Evolutionary conservation across 2,888 invertebrate genomes (phyloP).

Genomic region (Catocala nupta): DNA sequence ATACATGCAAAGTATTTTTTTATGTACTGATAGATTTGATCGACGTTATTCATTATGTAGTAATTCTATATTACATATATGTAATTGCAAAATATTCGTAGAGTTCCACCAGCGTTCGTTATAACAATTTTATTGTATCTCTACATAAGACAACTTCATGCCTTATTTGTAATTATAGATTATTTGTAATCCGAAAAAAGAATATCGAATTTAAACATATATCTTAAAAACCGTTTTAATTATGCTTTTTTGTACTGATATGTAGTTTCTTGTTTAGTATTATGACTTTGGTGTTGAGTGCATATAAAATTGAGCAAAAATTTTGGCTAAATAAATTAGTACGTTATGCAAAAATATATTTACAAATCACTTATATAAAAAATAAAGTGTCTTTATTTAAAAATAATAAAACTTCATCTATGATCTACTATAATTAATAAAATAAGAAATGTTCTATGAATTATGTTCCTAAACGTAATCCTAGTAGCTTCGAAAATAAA

Average conservation of each 20-base stretch:
- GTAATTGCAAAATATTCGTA: neutral
- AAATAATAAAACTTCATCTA: conserved; percentile 72
- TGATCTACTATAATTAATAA: conserved; percentile 68
- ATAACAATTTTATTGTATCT: neutral
- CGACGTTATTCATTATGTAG: neutral
- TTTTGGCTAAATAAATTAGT: conserved; percentile 85
- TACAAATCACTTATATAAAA: conserved; percentile 72
- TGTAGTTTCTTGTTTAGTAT: conserved; percentile 77
- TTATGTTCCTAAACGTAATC: conserved; percentile 68
- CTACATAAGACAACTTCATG: too few relatives aligned
- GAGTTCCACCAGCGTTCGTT: neutral
- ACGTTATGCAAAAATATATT: conserved; percentile 71
- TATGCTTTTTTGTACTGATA: conserved; percentile 85
- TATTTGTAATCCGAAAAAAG: conserved; percentile 2
- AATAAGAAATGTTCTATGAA: conserved; percentile 70
- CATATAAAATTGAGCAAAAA: conserved; percentile 86
- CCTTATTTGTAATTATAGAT: neutral
- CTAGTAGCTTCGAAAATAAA: conserved; percentile 85
- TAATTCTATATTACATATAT: neutral
- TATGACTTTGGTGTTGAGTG: conserved; percentile 87
- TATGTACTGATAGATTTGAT: conserved; percentile 1
- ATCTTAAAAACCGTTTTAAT: conserved; percentile 58
- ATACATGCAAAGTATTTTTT: conserved; percentile 7
- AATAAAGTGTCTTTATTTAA: conserved; percentile 83
- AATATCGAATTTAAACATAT: conserved; percentile 17